phyloP scores from a whole-genome alignment of 1,140 invertebrate species.

The Sminthurides bifidus region DNA sequence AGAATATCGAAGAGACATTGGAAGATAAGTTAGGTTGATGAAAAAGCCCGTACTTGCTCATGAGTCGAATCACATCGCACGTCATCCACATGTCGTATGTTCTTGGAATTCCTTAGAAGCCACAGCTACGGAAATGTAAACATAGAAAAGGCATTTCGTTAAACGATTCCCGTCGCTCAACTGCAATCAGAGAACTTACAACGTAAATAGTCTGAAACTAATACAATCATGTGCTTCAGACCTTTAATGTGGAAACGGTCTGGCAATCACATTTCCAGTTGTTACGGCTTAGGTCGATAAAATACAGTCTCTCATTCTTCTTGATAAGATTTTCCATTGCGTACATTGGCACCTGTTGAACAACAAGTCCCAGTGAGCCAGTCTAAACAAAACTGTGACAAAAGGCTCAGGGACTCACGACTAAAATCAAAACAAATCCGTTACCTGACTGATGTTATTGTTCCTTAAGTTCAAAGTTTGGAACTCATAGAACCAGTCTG shows the following conservation, averaged over 20 bases:
- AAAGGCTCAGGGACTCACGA: background rate
- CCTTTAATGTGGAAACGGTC: conserved; percentile 60
- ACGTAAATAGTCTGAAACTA: background rate
- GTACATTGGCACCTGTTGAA: conserved; percentile 55
- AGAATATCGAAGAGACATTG: background rate
- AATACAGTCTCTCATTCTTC: conserved; percentile 53
- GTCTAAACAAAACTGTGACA: background rate
- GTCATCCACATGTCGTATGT: conserved; percentile 53
- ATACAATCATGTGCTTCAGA: conserved; percentile 29
- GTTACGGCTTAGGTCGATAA: conserved; percentile 57
- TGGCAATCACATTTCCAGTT: conserved; percentile 69
- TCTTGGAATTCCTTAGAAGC: conserved; percentile 53
- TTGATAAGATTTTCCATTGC: conserved; percentile 62
- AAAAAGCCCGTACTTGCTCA: conserved; percentile 43
- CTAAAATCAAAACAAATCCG: background rate
- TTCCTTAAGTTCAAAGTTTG: conserved; percentile 56
- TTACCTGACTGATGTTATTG: conserved; percentile 52
- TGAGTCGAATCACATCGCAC: conserved; percentile 49
- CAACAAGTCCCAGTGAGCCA: background rate
- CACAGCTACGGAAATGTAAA: conserved; percentile 42
- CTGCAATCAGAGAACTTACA: background rate
- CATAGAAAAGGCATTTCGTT: background rate
- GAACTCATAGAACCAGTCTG: conserved; percentile 61
- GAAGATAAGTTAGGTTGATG: too few relatives aligned
- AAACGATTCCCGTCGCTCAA: background rate